phyloP scores from a whole-genome alignment of 2,888 invertebrate genomes.

The Neoscelio sp. region DNA sequence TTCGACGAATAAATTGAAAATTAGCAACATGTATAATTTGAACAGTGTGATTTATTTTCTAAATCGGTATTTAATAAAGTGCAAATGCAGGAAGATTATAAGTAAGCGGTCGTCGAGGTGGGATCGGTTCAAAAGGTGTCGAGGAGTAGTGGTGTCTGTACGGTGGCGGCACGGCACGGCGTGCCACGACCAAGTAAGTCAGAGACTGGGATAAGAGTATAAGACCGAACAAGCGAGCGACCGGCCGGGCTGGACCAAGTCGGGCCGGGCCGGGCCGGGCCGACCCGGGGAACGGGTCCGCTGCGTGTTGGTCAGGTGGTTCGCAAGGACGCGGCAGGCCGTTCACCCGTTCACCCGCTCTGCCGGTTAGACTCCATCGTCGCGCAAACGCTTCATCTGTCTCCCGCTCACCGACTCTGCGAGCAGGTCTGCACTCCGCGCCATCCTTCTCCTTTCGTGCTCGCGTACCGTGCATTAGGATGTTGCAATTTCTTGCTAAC shows the following conservation, averaged over 20 bases:
- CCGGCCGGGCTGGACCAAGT: slow-evolving; percentile 81
- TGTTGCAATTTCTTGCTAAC: slow-evolving; percentile 61
- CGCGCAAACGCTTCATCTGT: slow-evolving; percentile 66
- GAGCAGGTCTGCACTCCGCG: no score
- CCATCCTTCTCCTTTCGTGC: slow-evolving; percentile 55
- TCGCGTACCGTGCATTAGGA: slow-evolving; percentile 53
- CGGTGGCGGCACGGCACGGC: slow-evolving; percentile 81
- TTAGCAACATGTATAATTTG: no score
- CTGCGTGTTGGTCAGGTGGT: slow-evolving; percentile 73
- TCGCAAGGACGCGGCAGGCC: slow-evolving; percentile 78
- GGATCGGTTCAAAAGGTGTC: slow-evolving; percentile 62
- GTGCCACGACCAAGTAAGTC: slow-evolving; percentile 76
- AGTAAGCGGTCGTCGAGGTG: not conserved
- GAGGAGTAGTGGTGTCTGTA: slow-evolving; percentile 76
- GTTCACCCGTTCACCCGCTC: slow-evolving; percentile 74
- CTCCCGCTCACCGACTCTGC: slow-evolving; percentile 60
- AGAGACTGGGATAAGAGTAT: not conserved
- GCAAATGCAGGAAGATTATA: not conserved
- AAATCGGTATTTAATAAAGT: no score
- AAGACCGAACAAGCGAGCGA: slow-evolving; percentile 23
- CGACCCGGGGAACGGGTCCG: slow-evolving; percentile 66
- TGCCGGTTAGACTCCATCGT: slow-evolving; percentile 67
- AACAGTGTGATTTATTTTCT: no score
- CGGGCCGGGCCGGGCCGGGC: slow-evolving; percentile 83
- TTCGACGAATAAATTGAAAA: no score